Evolutionary conservation across 2,113 vertebrate species (phyloP), one percentile per base, ranked within the genome.

Genomic region (Nerophis ophidion): DNA sequence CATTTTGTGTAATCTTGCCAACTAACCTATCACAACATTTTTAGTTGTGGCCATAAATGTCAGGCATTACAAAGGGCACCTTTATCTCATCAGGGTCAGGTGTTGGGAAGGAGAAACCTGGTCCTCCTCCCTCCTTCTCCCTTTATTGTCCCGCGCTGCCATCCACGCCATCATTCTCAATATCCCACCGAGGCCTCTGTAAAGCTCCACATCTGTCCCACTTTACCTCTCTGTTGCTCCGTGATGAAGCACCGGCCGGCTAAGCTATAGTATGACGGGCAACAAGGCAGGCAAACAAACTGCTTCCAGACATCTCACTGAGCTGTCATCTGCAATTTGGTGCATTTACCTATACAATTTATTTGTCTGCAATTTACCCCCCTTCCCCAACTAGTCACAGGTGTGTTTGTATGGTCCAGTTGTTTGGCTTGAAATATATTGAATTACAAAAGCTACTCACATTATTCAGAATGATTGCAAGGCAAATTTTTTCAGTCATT

Each of bases 141-240:
- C 67, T 80, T 80, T 76, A 71, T 73, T 81, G 60, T 82, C 57
- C 64, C 49, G 19, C 52, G 26, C 68, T 68, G 64, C 48, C 70
- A 72, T 79, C 78, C 78, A 79, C 76, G 62, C 74, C 75, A 77
- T 84, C 74, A 72, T 75, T 80, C 71, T 77, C 71, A 54, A 67
- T 70, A 63, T 74, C 77, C 80, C 79, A 73, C 54, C 16, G 69
- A 75, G 80, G 80, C 83, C 80, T 84, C 79, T 72, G 71, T 76
- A 81, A 82, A 77, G 76, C 76, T 80, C 78, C 82, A 84, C 84
- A 88, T 86, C 81, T 86, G 86, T 85, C 78, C 81, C 75, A 71
- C 74, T 86, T 84, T 81, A 82, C 79, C 72, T 64, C 71, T 40
- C 38, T 7, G 36, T 56, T 38, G n/a, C n/a, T 42, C 38, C 77